A percentile compares a stretch with the other conserved stretches of the same genome.
Conservation (phyloP, 2,797 vertebrate species). For the Cetoscarus ocellatus region DNA sequence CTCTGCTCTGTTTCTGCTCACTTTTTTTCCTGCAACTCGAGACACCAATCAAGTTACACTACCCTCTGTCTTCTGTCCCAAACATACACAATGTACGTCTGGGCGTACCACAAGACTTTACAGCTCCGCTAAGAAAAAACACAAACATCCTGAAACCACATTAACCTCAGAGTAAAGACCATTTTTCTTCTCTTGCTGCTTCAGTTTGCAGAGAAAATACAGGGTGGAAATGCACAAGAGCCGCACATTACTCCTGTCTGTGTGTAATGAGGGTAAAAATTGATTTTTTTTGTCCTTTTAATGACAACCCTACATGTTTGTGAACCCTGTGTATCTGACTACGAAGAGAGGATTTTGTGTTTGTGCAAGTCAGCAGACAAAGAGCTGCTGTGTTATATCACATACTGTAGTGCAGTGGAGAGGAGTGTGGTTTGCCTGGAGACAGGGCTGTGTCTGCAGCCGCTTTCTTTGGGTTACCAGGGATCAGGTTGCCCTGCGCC, state of each 20-base stretch:
- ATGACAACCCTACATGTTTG: constrained; percentile 19
- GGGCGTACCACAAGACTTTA: constrained; percentile 59
- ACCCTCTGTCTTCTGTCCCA: constrained; percentile 45
- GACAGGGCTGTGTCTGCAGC: constrained; percentile 70
- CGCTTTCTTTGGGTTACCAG: constrained; percentile 76
- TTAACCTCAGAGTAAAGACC: constrained; percentile 43
- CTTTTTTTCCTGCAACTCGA: constrained; percentile 36
- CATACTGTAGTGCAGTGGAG: constrained; percentile 43
- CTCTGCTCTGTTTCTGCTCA: constrained; percentile 19
- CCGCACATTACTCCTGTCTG: constrained; percentile 18
- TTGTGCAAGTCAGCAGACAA: constrained; percentile 51
- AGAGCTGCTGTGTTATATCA: constrained; percentile 57
- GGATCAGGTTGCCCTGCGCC: constrained; percentile 72
- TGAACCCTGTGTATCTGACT: constrained; percentile 13
- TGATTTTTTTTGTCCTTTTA: constrained; percentile 4
- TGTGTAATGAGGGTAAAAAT: constrained; percentile 29
- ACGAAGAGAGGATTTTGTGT: background rate
- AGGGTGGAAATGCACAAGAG: constrained; percentile 26
- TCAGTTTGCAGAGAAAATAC: constrained; percentile 34
- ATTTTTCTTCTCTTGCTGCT: constrained; percentile 31
- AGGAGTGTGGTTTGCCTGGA: constrained; percentile 66
- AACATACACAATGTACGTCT: constrained; percentile 60
- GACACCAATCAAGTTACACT: constrained; percentile 44
- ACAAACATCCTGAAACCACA: constrained; percentile 55
- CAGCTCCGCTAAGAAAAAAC: constrained; percentile 45